phyloP scores from a whole-genome alignment of 2,888 invertebrate genomes.

The Tenthredo notha region DNA sequence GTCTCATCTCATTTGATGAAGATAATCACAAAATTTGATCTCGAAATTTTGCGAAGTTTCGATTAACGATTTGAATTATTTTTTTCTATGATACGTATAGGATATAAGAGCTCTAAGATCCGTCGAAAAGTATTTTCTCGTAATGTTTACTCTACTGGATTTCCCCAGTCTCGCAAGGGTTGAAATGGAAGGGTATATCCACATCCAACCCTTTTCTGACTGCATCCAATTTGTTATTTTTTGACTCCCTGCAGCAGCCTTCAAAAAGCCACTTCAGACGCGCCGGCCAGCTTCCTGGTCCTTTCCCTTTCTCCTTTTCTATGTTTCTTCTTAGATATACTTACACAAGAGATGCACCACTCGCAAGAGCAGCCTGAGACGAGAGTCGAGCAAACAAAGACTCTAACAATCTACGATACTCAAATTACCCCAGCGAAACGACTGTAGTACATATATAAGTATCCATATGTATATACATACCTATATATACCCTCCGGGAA shows the following conservation, averaged over 20 bases:
- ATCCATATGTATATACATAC: too few relatives aligned
- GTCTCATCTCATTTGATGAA: too few relatives aligned
- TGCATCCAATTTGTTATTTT: slow-evolving; percentile 19
- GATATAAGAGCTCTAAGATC: neutral
- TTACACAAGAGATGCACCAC: neutral
- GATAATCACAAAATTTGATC: too few relatives aligned
- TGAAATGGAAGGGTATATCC: neutral
- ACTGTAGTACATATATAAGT: neutral
- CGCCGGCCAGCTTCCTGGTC: neutral
- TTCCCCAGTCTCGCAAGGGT: neutral
- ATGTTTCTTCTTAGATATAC: neutral
- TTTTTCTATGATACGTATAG: neutral
- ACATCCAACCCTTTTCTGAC: neutral
- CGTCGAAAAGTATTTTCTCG: neutral
- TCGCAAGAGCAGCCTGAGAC: slow-evolving; percentile 9
- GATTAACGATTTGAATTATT: neutral
- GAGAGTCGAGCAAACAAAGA: slow-evolving; percentile 30
- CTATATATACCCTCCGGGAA: neutral
- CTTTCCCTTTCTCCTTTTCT: neutral
- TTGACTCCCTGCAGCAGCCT: slow-evolving; percentile 14
- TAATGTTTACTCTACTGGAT: neutral
- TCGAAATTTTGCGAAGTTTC: too few relatives aligned
- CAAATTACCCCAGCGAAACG: slow-evolving; percentile 34
- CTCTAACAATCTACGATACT: slow-evolving; percentile 34
- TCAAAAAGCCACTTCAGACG: slow-evolving; percentile 10